These are phyloP conservation scores for Caradrina kadenii DNA, from an alignment of 2,888 invertebrate genomes.

Conservation along the genomic window DNA sequence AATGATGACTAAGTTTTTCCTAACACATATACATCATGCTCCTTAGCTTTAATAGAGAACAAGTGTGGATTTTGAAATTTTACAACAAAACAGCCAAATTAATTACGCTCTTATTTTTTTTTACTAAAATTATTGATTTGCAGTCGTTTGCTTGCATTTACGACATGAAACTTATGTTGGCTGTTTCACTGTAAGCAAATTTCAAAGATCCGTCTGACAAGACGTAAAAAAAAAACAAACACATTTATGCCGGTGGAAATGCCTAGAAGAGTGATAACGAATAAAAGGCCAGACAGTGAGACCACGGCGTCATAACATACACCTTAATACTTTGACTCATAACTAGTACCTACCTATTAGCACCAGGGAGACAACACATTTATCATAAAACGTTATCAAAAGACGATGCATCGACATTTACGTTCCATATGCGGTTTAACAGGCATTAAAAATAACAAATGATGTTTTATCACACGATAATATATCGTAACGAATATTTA, in stretches of 20 bases:
- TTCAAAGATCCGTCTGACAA: conserved; percentile 69
- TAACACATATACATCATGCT: conserved; percentile 88
- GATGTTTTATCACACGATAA: conserved; percentile 43
- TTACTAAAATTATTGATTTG: not conserved
- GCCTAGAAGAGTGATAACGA: conserved; percentile 82
- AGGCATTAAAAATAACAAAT: conserved; percentile 42
- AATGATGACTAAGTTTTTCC: conserved; percentile 64
- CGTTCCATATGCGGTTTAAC: conserved; percentile 17
- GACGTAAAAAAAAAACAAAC: conserved; percentile 72
- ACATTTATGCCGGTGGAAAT: conserved; percentile 78
- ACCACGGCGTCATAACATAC: conserved; percentile 71
- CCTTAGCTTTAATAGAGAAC: conserved; percentile 68
- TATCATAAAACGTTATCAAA: conserved; percentile 36
- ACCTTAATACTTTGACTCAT: conserved; percentile 60
- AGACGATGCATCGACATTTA: conserved; percentile 35
- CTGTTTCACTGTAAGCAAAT: conserved; percentile 57
- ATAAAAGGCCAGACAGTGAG: conserved; percentile 73
- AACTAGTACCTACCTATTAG: not conserved
- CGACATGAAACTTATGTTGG: not conserved
- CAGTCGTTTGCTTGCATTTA: not conserved
- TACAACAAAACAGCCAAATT: conserved; percentile 52
- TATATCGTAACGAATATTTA: conserved; percentile 39
- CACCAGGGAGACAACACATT: conserved; percentile 20
- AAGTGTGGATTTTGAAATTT: conserved; percentile 53
- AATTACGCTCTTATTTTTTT: not conserved